These are phyloP conservation scores for Staurois parvus DNA, from an alignment of 2,797 vertebrate species.

Conservation along the genomic window DNA sequence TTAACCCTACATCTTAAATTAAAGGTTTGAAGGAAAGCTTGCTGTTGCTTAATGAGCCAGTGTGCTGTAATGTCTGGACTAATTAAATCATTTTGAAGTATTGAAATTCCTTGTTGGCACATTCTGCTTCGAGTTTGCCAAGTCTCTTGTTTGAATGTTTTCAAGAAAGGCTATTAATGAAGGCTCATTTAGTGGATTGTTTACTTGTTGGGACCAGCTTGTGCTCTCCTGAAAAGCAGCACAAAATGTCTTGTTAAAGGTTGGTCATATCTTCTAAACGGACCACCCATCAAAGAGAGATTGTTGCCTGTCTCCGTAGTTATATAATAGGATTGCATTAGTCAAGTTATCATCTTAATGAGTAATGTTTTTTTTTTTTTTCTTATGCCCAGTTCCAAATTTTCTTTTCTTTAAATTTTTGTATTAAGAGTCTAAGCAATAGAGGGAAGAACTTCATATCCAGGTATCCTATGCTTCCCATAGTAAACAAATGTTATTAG, in stretches of 20 bases:
- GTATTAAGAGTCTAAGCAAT: no score
- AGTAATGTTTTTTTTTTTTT: no score
- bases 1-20: slow-evolving; percentile 26
- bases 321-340: no score
- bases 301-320: no score
- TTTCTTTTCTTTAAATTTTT: no score
- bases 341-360: no score
- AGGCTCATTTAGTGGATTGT: background rate
- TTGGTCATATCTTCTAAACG: background rate
- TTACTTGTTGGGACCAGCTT: background rate
- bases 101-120: slow-evolving; percentile 36
- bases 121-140: slow-evolving; percentile 18
- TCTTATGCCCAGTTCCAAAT: no score
- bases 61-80: slow-evolving; percentile 37
- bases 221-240: no score
- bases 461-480: no score
- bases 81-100: slow-evolving; percentile 33
- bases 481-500: no score
- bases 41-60: slow-evolving; percentile 42
- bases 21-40: slow-evolving; percentile 16
- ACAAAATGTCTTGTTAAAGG: background rate
- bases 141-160: slow-evolving; percentile 21
- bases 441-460: no score
- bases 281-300: background rate
- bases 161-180: background rate